These are phyloP conservation scores for Drosophila saltans DNA, from an alignment of 1,140 invertebrate genomes.

Conservation along the genomic window DNA sequence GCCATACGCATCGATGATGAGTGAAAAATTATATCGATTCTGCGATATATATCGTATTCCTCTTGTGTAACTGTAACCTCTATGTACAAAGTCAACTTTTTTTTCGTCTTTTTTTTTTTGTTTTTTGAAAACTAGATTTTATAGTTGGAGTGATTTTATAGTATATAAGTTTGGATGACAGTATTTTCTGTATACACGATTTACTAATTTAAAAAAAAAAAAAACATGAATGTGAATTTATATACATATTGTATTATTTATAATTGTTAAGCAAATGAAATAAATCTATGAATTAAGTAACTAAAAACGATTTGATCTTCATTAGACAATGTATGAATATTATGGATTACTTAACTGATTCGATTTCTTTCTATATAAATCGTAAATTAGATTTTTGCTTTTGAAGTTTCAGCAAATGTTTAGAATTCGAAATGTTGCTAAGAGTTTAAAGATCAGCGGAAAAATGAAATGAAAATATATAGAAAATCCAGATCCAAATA, in stretches of 20 bases:
- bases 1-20: constrained; percentile 76
- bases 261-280: constrained; percentile 25
- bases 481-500: too few relatives aligned
- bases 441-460: too few relatives aligned
- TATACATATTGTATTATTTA: constrained; percentile 7
- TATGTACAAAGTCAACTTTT: constrained; percentile 64
- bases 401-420: too few relatives aligned
- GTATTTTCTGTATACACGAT: constrained; percentile 50
- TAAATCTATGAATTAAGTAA: constrained; percentile 21
- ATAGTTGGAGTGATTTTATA: constrained; percentile 69
- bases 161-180: constrained; percentile 51
- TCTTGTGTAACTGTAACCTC: constrained; percentile 62
- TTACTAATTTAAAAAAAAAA: constrained; percentile 50
- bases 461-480: too few relatives aligned
- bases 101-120: constrained; percentile 28
- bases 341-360: too few relatives aligned
- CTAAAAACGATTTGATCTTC: neutral
- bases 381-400: too few relatives aligned
- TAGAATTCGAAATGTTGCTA: too few relatives aligned
- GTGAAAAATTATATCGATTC: constrained; percentile 25
- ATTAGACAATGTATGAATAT: too few relatives aligned
- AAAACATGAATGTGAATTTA: constrained; percentile 48
- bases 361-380: too few relatives aligned
- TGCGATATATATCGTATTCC: constrained; percentile 28
- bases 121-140: constrained; percentile 26